Evolutionary conservation across 2,797 vertebrate genomes (phyloP).

Genomic region (Eidolon dupreanum): DNA sequence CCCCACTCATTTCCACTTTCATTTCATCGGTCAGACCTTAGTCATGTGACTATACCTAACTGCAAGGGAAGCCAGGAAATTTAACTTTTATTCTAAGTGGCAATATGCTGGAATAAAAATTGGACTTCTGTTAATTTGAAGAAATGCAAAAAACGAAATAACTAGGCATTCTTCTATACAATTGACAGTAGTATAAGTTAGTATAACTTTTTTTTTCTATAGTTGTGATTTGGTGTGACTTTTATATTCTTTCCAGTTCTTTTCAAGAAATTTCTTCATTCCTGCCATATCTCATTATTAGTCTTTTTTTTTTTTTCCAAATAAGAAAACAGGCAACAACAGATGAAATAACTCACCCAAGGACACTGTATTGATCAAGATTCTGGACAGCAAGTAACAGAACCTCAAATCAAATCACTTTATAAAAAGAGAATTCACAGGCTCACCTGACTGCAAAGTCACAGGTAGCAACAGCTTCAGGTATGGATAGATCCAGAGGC

Average conservation of each 20-base stretch:
- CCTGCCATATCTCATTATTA: not conserved
- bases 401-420: not conserved
- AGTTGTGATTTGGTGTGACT: not conserved
- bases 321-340: not conserved
- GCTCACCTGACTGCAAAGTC: not conserved
- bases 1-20: not conserved
- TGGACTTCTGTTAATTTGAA: not conserved
- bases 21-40: not conserved
- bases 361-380: not conserved
- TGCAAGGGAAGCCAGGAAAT: not conserved
- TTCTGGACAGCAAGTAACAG: not conserved
- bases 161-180: not conserved
- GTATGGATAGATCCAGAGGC: not conserved
- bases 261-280: not conserved
- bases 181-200: not conserved
- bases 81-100: not conserved
- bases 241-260: not conserved
- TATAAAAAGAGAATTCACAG: not conserved
- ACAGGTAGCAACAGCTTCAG: not conserved
- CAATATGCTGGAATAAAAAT: not conserved
- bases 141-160: not conserved
- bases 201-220: not conserved
- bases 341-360: not conserved
- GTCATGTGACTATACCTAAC: not conserved
- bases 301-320: not conserved